Base-by-base conservation (phyloP, 2,113 vertebrate species). In the Athene noctua region DNA sequence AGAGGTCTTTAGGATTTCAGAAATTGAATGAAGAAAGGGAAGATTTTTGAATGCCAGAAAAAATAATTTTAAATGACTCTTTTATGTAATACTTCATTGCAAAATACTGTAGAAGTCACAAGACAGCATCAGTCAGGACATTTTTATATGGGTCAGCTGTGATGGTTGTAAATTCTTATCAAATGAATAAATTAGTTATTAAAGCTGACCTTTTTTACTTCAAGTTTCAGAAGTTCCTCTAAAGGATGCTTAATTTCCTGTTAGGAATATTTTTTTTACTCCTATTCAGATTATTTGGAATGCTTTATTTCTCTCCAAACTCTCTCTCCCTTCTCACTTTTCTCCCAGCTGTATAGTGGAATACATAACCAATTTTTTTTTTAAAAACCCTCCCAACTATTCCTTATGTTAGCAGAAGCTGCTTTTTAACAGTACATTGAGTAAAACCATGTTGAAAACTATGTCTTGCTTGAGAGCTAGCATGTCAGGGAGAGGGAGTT, bases 171-270 rank as follows among this genome's bases (percentile, higher is more conserved):
- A 81, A 66, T 82, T 85, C 77, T 94, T 94, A 62, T 47, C 62
- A 38, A 90, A 40, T 93, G 52, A 94, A 95, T 80, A 75, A 88
- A 93, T 88, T 91, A 79, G 16, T 92, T 88, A 65, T 75, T 93
- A 84, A 79, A 70, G 77, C 44, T 87, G 73, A 90, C 44, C 30
- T 77, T 94, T 85, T 80, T 83, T 42, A 29, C 61, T 57, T 82
- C 30, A 30, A 15, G 30, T 88, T 90, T 86, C 4, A 1, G 22
- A 82, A 58, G 13, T 78, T 88, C 54, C 25, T 88, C 34, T 62
- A 77, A 90, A 92, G 55, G 88, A 83, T 66, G 13, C 36, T 36
- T 71, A 5, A 75, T 95, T 88, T 94, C 44, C 78, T 88, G 32
- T 65, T 92, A 57, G 19, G 16, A 61, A 17, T 36, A 22, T 62